Evolutionary conservation across 2,888 invertebrate species (phyloP).

Genomic region (Notodonta ziczac): DNA sequence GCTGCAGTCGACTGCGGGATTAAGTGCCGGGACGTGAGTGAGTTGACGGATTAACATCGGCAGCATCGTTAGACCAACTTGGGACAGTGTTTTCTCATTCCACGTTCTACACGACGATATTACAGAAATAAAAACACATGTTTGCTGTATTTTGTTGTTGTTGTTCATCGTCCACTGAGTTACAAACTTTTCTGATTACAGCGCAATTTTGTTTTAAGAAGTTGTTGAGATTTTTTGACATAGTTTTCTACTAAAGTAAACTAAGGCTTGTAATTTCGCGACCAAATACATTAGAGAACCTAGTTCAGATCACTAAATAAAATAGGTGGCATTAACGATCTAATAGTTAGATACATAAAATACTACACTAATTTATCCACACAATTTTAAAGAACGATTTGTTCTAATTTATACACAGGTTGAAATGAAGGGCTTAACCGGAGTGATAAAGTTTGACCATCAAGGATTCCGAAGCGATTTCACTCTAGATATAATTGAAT

Average conservation of each 20-base stretch:
- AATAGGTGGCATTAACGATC: neutral
- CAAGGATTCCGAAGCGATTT: conserved; percentile 97
- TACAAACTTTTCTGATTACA: neutral
- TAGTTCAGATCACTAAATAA: neutral
- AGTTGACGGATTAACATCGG: conserved; percentile 53
- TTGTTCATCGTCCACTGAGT: neutral
- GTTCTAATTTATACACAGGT: conserved; percentile 82
- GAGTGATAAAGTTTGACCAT: conserved; percentile 96
- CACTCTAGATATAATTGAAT: conserved; percentile 95
- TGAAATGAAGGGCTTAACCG: conserved; percentile 96
- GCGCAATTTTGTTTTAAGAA: neutral
- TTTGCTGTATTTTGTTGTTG: no score
- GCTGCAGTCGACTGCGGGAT: conserved; percentile 44
- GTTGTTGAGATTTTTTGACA: neutral
- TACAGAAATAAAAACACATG: neutral
- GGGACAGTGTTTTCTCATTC: conserved; percentile 26
- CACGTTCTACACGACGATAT: conserved; percentile 1
- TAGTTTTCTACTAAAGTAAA: no score
- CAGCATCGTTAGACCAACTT: conserved; percentile 39
- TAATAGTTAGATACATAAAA: neutral
- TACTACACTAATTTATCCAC: neutral
- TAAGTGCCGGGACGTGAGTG: conserved; percentile 46
- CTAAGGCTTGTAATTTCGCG: no score
- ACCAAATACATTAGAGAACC: no score
- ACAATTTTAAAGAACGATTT: neutral